Evolutionary conservation across 2,113 vertebrate genomes (phyloP), one percentile per base, ranked within the genome.

Genomic region (Phodopus roborovskii): DNA sequence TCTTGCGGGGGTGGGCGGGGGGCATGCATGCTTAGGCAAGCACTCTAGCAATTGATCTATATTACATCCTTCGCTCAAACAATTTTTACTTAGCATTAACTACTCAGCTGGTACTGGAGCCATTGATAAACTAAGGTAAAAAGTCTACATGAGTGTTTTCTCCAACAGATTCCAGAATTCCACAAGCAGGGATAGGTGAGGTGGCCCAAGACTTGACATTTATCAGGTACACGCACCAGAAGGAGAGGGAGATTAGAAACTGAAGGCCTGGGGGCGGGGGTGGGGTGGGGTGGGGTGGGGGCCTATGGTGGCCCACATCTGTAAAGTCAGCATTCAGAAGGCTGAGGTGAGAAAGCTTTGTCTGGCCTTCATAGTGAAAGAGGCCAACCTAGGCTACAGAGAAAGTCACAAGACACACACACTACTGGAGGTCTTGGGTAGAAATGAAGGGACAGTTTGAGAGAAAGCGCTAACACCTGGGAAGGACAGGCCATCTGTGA

Each of bases 381-480:
- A 64, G 39, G 39, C 82, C 24, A 84, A 30, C 3, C 24, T 19
- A 39, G n/a, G 24, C 12, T 60, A 84, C 3, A 9, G 12, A 64
- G 22, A 22, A 17, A 9, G 7, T n/a, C 19, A 62, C 58, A 84
- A 10, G 58, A 58, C 9, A 30, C n/a, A 64, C 50, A 53, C 24
- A 84, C n/a, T 17, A 62, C 16, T 12, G 11, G 64, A n/a, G 48
- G 56, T 30, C 15, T 58, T 30, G 20, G 88, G 81, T 77, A 6
- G 28, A 85, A 73, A 45, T 0, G 1, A 12, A 71, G 42, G 56
- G 42, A 3, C 4, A 7, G 20, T 0, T 1, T 82, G 60, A 85
- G 11, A 62, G 45, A 56, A 24, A 45, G 45, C 1, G 7, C 0
- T 11, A 30, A n/a, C n/a, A 50, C 3, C 0, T 1, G 0, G 90